phyloP scores from a whole-genome alignment of 2,797 vertebrate species.

The Ceyx erithaca region DNA sequence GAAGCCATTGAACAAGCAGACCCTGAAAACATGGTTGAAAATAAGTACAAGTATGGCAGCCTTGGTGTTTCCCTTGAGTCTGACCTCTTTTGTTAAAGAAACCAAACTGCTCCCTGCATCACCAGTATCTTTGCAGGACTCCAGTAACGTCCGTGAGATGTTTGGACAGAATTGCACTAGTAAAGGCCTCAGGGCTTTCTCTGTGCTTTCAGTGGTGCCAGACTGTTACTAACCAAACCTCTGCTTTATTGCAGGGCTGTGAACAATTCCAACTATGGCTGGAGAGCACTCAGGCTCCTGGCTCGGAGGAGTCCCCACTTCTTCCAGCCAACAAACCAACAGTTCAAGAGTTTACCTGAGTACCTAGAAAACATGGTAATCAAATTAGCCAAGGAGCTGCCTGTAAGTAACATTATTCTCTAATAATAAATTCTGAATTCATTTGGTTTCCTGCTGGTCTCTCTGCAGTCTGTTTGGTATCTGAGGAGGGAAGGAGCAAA shows the following conservation, averaged over 20 bases:
- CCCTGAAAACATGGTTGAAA: constrained; percentile 97
- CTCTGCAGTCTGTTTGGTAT: background rate
- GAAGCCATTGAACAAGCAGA: constrained; percentile 98
- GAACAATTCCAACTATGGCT: constrained; percentile 97
- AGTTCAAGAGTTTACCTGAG: constrained; percentile 97
- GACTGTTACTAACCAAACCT: background rate
- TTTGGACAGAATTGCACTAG: background rate
- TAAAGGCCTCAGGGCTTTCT: background rate
- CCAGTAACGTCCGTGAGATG: background rate
- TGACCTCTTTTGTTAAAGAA: background rate
- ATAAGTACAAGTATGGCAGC: constrained; percentile 91
- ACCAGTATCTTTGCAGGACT: background rate
- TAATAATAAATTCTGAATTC: background rate
- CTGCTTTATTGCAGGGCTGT: constrained; percentile 84
- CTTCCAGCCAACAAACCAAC: constrained; percentile 98
- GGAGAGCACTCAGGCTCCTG: constrained; percentile 93
- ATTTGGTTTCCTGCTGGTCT: background rate
- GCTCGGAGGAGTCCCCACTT: constrained; percentile 97
- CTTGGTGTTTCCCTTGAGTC: background rate
- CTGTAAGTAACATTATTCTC: constrained; percentile 83
- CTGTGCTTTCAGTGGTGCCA: background rate
- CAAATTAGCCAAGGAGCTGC: constrained; percentile 97
- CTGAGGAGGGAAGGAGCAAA: background rate
- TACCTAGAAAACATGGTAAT: constrained; percentile 99
- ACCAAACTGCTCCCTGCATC: background rate